A percentile compares a stretch with the other conserved stretches of the same genome.
phyloP scores from a whole-genome alignment of 2,888 invertebrate genomes.

The Harpagoxenus sublaevis region DNA sequence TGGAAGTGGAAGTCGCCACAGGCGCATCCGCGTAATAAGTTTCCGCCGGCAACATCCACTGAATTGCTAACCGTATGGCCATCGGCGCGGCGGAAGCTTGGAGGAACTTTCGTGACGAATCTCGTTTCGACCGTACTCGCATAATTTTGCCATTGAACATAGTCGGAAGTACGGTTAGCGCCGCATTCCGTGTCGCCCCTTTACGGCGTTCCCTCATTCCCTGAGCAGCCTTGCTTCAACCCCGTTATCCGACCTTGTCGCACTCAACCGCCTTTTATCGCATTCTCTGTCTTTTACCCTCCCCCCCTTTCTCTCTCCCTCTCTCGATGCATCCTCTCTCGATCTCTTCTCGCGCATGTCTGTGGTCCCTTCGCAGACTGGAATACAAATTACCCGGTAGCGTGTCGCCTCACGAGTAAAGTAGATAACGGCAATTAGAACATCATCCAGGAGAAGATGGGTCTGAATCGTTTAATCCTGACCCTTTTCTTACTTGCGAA shows the following conservation, averaged over 20 bases:
- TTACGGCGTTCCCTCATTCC: slow-evolving; percentile 5
- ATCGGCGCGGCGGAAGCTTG: slow-evolving; percentile 55
- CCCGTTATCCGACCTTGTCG: slow-evolving; percentile 38
- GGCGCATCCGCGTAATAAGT: slow-evolving; percentile 64
- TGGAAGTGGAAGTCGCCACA: slow-evolving; percentile 64
- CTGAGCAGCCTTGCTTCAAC: slow-evolving; percentile 16
- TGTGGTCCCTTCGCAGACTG: slow-evolving; percentile 54
- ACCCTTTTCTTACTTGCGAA: slow-evolving; percentile 38
- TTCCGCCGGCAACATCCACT: slow-evolving; percentile 67
- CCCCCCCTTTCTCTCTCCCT: neutral
- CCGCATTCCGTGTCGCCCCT: slow-evolving; percentile 51
- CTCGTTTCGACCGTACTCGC: slow-evolving; percentile 71
- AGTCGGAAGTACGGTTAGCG: slow-evolving; percentile 53
- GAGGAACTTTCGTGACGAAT: slow-evolving; percentile 74
- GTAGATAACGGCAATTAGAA: slow-evolving; percentile 77
- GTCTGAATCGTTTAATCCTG: slow-evolving; percentile 43
- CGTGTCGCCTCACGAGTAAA: slow-evolving; percentile 71
- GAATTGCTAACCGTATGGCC: slow-evolving; percentile 68
- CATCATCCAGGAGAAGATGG: slow-evolving; percentile 59
- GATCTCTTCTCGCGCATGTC: slow-evolving; percentile 54
- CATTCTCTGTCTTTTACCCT: slow-evolving; percentile 19
- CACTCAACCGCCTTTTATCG: slow-evolving; percentile 25
- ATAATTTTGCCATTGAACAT: slow-evolving; percentile 75
- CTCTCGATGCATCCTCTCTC: neutral
- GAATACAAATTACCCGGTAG: slow-evolving; percentile 75